Base-by-base conservation (phyloP, 2,888 invertebrate species). In the Ophion ventricosus region DNA sequence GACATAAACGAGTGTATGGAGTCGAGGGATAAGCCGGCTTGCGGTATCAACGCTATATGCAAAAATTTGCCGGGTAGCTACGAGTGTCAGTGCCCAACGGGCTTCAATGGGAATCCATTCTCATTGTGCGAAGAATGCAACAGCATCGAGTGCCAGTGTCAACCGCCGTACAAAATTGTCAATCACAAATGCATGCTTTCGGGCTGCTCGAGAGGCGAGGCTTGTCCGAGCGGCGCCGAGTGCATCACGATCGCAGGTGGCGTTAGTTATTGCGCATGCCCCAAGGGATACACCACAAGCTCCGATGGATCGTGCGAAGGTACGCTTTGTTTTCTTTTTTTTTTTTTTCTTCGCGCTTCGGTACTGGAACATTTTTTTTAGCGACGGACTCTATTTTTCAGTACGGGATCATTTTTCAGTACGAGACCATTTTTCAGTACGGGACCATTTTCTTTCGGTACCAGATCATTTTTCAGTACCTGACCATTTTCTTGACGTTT, bases 51-150 rank as follows among this genome's bases (percentile, higher is more conserved):
- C 93, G 98, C 98, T 0, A 95, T 98, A 80, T 98, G 98, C 91
- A 98, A 97, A 92, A 98, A 98, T 94, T 94, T 98, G 73, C 98
- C 98, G 0, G 98, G 98, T 67, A 98, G 98, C 91, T 98, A 98
- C 91, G 98, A 98, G 93, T 98, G 98, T 89, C 97, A 97, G 90
- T 98, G 98, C 90, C 97, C 98, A 0, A 94, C 96, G 40, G 98
- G 97, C 49, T 98, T 97, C 91, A 97, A 97, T 90, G 98, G 98
- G 64, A 98, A 98, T 93, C 98, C 98, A 0, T 98, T 98, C 91
- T 95, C 96, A 20, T 95, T 96, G 87, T 98, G 98, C 92, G 97
- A 97, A 94, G 96, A 97, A 92, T 98, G 98, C 91, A 96, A 95
- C 91, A 96, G 96, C 85, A 95, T 97, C 64, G 96, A 96, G 90